phyloP scores from a whole-genome alignment of 2,797 vertebrate species.

The Eutrigla gurnardus region DNA sequence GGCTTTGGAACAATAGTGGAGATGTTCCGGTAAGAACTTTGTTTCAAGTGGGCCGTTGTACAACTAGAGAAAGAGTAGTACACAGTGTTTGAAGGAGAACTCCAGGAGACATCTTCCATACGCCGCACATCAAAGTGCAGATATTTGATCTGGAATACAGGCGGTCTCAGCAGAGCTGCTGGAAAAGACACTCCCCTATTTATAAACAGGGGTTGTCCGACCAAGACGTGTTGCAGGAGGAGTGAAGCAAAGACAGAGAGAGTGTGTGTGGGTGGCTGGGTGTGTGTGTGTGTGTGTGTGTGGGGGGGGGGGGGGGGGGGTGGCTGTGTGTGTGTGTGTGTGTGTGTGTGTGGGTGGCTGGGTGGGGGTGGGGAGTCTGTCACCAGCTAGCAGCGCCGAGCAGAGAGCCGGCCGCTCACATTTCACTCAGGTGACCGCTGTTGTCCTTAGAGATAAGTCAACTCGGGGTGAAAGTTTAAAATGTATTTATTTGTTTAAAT shows the following conservation, averaged over 20 bases:
- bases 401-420: conserved; percentile 60
- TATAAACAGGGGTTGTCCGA: conserved; percentile 80
- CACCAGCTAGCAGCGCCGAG: conserved; percentile 50
- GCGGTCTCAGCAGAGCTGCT: conserved; percentile 70
- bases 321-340: conserved; percentile 2
- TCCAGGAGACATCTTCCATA: conserved; percentile 60
- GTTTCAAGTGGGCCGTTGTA: conserved; percentile 23
- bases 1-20: conserved; percentile 1
- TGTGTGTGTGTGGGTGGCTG: conserved; percentile 30
- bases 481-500: background rate
- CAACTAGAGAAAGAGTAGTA: conserved; percentile 9
- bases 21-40: background rate
- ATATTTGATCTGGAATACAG: conserved; percentile 77
- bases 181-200: conserved; percentile 83
- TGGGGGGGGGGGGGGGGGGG: conserved; percentile 25
- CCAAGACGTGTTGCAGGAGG: conserved; percentile 63
- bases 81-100: conserved; percentile 49
- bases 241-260: conserved; percentile 58
- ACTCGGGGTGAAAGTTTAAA: conserved; percentile 35
- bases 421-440: conserved; percentile 76
- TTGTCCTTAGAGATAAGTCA: conserved; percentile 68
- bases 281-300: background rate
- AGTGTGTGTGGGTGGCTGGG: conserved; percentile 5
- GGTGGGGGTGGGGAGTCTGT: conserved; percentile 64
- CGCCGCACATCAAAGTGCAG: conserved; percentile 73